Conservation (phyloP, 2,888 invertebrate genomes). For the Acanthoscelides obtectus region DNA sequence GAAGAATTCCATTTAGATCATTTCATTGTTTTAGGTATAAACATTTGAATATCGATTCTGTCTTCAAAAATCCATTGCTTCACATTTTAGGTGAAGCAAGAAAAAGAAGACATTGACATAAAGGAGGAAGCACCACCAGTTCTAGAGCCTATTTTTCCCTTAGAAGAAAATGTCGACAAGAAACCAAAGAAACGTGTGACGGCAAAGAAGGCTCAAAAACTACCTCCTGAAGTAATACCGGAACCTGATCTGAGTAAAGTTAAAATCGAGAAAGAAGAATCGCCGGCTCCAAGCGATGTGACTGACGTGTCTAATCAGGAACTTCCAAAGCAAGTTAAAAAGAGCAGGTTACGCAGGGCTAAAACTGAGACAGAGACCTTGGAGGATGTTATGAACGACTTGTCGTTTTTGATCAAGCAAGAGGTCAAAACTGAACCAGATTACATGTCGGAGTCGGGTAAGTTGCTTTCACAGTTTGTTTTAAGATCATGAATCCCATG, state of each 20-base stretch:
- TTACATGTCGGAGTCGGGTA: conserved; percentile 28
- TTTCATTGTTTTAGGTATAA: too few species aligned
- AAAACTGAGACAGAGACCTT: conserved; percentile 32
- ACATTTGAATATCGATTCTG: too few species aligned
- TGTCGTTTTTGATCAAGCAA: conserved; percentile 33
- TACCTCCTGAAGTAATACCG: conserved; percentile 18
- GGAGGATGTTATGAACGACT: conserved; percentile 44
- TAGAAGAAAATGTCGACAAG: conserved; percentile 25
- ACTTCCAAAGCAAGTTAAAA: conserved; percentile 20
- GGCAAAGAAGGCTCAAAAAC: conserved; percentile 19
- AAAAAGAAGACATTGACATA: conserved; percentile 13
- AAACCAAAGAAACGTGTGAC: conserved; percentile 25
- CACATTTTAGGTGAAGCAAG: not conserved
- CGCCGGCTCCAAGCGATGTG: conserved; percentile 19
- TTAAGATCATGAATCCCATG: too few species aligned
- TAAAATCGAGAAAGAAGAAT: conserved; percentile 28
- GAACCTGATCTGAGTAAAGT: conserved; percentile 26
- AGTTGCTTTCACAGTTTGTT: not conserved
- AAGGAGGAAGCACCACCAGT: conserved; percentile 34
- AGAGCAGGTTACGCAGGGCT: conserved; percentile 22
- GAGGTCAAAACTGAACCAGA: conserved; percentile 33
- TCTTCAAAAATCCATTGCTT: too few species aligned
- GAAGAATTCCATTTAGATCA: too few species aligned
- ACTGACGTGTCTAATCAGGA: conserved; percentile 17
- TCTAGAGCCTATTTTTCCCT: conserved; percentile 39